phyloP scores from a whole-genome alignment of 2,888 invertebrate species.

The Anarsia innoxiella region DNA sequence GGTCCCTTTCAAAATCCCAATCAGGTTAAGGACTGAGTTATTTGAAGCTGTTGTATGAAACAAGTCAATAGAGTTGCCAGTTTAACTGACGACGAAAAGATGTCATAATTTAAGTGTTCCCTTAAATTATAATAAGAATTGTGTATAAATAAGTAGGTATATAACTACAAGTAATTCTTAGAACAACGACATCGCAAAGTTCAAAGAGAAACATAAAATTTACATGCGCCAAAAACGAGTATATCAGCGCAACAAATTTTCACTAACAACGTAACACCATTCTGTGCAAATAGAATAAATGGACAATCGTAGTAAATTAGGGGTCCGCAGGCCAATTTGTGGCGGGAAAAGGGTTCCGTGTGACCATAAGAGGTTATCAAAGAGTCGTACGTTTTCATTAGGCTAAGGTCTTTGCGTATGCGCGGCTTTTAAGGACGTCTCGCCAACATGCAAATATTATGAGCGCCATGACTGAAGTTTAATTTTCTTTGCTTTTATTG shows the following conservation, averaged over 20 bases:
- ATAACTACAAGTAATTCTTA: background rate
- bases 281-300: conserved; percentile 25
- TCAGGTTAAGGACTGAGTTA: too few relatives aligned
- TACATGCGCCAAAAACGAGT: conserved; percentile 3
- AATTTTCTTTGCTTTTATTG: too few relatives aligned
- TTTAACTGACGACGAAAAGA: too few relatives aligned
- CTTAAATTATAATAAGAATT: background rate
- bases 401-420: conserved; percentile 29
- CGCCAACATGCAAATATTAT: conserved; percentile 23
- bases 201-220: conserved; percentile 2
- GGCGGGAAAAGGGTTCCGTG: conserved; percentile 36
- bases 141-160: background rate
- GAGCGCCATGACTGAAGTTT: conserved; percentile 8
- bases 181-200: background rate
- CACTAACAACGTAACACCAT: conserved; percentile 17
- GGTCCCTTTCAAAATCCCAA: too few relatives aligned
- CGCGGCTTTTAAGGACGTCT: conserved; percentile 35
- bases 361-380: conserved; percentile 65
- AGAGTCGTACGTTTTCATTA: conserved; percentile 71
- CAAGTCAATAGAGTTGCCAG: too few relatives aligned
- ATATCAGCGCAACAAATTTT: conserved; percentile 8
- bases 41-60: too few relatives aligned
- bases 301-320: conserved; percentile 48
- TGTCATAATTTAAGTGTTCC: too few relatives aligned
- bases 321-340: conserved; percentile 49